Conservation (phyloP, 2,888 invertebrate genomes). For the Drosophila neotestacea region DNA sequence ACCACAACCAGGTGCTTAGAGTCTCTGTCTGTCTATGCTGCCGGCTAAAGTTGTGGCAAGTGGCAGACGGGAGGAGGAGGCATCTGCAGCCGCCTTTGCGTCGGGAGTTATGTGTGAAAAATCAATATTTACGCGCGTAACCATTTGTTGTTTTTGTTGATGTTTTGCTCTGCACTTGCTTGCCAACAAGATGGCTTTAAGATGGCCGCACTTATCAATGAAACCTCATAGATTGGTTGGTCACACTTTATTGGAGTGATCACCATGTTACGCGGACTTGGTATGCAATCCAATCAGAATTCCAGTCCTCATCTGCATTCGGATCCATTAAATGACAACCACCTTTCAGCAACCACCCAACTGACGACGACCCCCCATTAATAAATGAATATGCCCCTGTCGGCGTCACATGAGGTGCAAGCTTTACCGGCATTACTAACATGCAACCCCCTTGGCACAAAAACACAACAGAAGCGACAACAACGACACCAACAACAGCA, state of each 20-base stretch:
- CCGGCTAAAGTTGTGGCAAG: slow-evolving; percentile 42
- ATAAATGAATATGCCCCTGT: slow-evolving; percentile 75
- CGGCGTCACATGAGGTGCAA: slow-evolving; percentile 65
- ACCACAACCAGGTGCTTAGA: slow-evolving; percentile 48
- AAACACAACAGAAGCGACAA: slow-evolving; percentile 27
- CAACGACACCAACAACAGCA: slow-evolving; percentile 30
- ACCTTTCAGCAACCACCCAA: slow-evolving; percentile 53
- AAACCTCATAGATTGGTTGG: slow-evolving; percentile 1
- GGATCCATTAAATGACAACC: slow-evolving; percentile 53
- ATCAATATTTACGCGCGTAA: slow-evolving; percentile 80
- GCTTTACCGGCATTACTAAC: slow-evolving; percentile 61
- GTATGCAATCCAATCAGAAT: slow-evolving; percentile 36
- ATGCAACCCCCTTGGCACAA: slow-evolving; percentile 47
- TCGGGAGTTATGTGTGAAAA: slow-evolving; percentile 75
- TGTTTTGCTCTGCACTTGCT: slow-evolving; percentile 26
- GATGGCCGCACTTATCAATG: slow-evolving; percentile 29
- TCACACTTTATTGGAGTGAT: slow-evolving; percentile 2
- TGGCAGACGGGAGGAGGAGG: slow-evolving; percentile 6
- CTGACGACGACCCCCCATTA: slow-evolving; percentile 60
- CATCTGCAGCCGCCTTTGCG: slow-evolving; percentile 28
- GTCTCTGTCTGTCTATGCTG: slow-evolving; percentile 41
- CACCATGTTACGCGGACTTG: not conserved
- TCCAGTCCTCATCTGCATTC: slow-evolving; percentile 21
- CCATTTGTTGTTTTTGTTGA: slow-evolving; percentile 24
- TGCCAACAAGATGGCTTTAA: slow-evolving; percentile 3